phyloP scores from a whole-genome alignment of 2,113 vertebrate species.

The Myrmecophaga tridactyla region DNA sequence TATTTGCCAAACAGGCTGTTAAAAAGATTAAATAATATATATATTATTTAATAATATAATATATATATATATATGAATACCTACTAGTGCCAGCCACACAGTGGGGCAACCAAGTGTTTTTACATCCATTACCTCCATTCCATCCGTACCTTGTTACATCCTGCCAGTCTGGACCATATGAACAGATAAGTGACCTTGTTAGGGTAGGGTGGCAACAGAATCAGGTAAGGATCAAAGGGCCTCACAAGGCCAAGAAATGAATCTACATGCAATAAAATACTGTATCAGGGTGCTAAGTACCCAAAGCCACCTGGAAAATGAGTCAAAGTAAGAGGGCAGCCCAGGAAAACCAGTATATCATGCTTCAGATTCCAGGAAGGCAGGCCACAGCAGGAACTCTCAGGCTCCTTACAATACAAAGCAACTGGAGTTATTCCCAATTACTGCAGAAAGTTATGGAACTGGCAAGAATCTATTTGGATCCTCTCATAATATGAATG shows the following conservation, averaged over 20 bases:
- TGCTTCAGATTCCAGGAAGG: neutral
- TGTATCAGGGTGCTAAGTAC: neutral
- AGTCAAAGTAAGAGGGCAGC: neutral
- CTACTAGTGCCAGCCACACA: neutral
- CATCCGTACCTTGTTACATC: neutral
- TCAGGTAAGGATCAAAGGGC: neutral
- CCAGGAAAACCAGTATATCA: neutral
- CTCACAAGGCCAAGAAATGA: neutral
- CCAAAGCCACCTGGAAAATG: neutral
- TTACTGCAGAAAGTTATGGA: neutral
- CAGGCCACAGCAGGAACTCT: neutral
- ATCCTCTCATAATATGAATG: neutral
- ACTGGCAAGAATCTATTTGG: neutral
- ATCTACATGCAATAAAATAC: neutral
- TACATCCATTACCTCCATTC: neutral
- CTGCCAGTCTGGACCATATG: neutral
- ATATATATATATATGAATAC: neutral
- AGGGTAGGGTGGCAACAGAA: neutral
- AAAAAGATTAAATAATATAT: neutral
- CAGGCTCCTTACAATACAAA: neutral
- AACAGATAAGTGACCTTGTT: neutral
- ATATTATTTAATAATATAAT: no score
- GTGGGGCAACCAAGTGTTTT: neutral
- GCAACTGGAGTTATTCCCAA: neutral
- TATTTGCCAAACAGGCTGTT: neutral